These are phyloP conservation scores for Sycophila texana DNA, from an alignment of 2,888 invertebrate species.

Conservation along the genomic window DNA sequence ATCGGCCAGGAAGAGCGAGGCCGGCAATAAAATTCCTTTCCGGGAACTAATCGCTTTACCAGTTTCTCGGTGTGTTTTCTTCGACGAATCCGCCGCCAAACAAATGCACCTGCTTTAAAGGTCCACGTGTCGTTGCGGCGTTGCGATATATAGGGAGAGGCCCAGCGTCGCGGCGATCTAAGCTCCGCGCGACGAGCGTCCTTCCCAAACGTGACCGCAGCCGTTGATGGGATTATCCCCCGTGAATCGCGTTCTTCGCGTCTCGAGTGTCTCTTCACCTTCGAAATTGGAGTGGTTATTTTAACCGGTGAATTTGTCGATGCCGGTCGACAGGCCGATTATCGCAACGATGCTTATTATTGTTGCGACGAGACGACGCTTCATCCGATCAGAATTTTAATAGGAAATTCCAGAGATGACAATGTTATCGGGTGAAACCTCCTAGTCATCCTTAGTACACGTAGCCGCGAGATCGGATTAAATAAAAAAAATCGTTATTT, in stretches of 20 bases:
- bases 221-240: slow-evolving; percentile 62
- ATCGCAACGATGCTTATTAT: no score
- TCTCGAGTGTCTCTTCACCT: neutral
- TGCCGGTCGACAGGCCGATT: no score
- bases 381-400: no score
- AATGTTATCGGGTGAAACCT: no score
- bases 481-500: no score
- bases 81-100: slow-evolving; percentile 24
- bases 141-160: slow-evolving; percentile 40
- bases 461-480: no score
- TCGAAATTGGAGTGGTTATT: neutral
- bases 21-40: slow-evolving; percentile 60
- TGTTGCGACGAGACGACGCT: no score
- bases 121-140: slow-evolving; percentile 27
- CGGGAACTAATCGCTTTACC: slow-evolving; percentile 61
- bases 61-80: slow-evolving; percentile 57
- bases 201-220: slow-evolving; percentile 61
- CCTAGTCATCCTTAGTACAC: no score
- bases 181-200: slow-evolving; percentile 46
- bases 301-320: no score
- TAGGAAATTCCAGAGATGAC: no score
- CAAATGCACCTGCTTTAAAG: slow-evolving; percentile 58
- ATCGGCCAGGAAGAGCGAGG: slow-evolving; percentile 14
- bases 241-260: slow-evolving; percentile 17
- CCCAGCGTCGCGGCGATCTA: neutral